Conservation (phyloP, 2,888 invertebrate genomes). For the Morpho achilles region DNA sequence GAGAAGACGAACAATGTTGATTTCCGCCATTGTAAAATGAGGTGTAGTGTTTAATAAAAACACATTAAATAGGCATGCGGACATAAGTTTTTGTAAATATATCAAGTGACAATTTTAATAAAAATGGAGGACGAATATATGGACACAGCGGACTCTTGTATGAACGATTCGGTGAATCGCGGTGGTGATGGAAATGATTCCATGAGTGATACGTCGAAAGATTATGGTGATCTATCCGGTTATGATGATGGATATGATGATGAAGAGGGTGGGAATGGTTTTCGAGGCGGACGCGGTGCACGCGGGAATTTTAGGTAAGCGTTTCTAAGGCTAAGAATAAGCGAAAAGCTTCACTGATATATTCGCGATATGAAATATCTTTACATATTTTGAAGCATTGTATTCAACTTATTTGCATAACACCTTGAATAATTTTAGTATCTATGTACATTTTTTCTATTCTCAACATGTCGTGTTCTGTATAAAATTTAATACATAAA, state of each 20-base stretch:
- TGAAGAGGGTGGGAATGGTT: slow-evolving; percentile 56
- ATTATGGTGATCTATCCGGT: slow-evolving; percentile 51
- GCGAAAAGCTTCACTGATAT: too few species aligned
- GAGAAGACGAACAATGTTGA: slow-evolving; percentile 43
- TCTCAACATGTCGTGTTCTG: too few species aligned
- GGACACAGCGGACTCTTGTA: slow-evolving; percentile 54
- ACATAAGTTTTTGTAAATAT: slow-evolving; percentile 43
- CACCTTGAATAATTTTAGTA: neutral
- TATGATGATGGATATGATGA: slow-evolving; percentile 66
- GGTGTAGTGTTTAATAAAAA: slow-evolving; percentile 34
- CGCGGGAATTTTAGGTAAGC: slow-evolving; percentile 67
- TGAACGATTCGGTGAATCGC: slow-evolving; percentile 44
- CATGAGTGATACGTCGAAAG: slow-evolving; percentile 52
- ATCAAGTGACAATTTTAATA: slow-evolving; percentile 29
- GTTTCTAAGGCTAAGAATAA: too few species aligned
- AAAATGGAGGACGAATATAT: slow-evolving; percentile 69
- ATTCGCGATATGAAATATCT: too few species aligned
- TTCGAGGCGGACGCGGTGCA: slow-evolving; percentile 59
- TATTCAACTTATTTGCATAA: neutral
- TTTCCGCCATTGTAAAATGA: slow-evolving; percentile 41
- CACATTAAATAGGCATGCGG: slow-evolving; percentile 50
- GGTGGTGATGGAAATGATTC: slow-evolving; percentile 39
- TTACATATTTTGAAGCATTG: slow-evolving; percentile 1
- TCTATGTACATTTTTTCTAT: neutral
- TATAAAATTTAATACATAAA: too few species aligned